Evolutionary conservation across 2,888 invertebrate species (phyloP), one percentile per base, ranked within the genome.

Genomic region (Flexamia atlantica): DNA sequence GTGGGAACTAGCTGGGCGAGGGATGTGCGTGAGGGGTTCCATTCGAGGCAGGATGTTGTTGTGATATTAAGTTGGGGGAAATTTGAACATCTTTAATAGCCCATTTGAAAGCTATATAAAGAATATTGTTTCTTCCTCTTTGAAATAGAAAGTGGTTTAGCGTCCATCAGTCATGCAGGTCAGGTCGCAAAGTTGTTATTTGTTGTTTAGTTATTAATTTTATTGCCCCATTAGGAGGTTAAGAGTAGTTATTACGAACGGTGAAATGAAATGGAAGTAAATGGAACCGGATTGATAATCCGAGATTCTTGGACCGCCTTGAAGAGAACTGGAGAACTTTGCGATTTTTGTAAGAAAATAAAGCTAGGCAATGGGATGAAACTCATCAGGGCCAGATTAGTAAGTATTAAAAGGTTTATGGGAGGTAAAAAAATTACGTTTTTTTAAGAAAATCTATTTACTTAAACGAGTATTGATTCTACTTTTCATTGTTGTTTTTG

Each of bases 101-200:
- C 46, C 50, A 76, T 12, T 76, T 76, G 25, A 50, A 76, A 46
- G 46, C 76, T 7, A 76, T 76, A 76, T 76, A 76, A 76, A 76
- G 46, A 76, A 76, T 46, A 76, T 76, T 76, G 76, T 76, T 42
- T 76, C 76, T 50, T 76, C 76, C 76, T 72, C 76, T 76, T 68
- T 46, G 76, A 76, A 46, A 76, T 76, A 76, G 76, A 76, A 76
- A 76, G 76, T 76, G 76, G 76, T 76, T 46, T 40, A 2, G 72
- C 36, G 7, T 68, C 3, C 23, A 64, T 64, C 64, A 64, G 30
- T 64, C 64, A 25, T 28, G 17, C 30, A 28, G 64, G 64, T 64
- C 64, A 12, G 17, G 64, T 64, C 2, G 28, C 20, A 57, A 57
- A 20, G 57, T 20, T 2, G 64, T 64, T 64, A 64, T 64, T 30